Conservation (phyloP, 2,888 invertebrate species). For the Automeris io region DNA sequence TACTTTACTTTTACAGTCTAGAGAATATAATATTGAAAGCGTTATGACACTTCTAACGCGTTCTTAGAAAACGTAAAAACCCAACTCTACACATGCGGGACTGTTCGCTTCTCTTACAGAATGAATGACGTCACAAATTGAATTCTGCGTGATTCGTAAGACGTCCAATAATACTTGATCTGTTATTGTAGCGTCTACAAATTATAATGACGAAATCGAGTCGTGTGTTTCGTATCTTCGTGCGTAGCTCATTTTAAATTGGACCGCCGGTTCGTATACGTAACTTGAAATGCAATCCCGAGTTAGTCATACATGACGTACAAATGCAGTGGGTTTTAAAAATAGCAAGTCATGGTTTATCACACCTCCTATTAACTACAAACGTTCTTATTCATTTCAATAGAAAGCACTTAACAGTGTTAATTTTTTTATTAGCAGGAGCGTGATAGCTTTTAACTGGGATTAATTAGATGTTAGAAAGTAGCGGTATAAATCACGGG, state of each 20-base stretch:
- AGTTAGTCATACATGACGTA: conserved; percentile 18
- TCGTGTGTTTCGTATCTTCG: neutral
- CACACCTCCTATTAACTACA: neutral
- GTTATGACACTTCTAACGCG: conserved; percentile 18
- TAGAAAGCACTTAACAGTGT: no score
- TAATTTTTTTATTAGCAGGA: neutral
- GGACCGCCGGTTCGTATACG: neutral
- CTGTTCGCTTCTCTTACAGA: conserved; percentile 15
- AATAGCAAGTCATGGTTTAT: conserved; percentile 19
- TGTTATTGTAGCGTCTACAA: neutral
- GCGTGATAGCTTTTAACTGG: neutral
- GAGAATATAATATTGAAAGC: no score
- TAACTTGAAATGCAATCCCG: neutral
- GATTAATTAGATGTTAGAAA: neutral
- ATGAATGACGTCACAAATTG: conserved; percentile 23
- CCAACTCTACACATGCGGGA: conserved; percentile 21
- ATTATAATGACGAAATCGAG: neutral
- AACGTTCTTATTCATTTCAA: neutral
- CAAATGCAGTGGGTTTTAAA: conserved; percentile 11
- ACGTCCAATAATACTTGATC: conserved; percentile 20
- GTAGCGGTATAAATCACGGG: neutral
- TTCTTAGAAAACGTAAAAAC: conserved; percentile 30
- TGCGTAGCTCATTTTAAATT: neutral
- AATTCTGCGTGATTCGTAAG: conserved; percentile 9
- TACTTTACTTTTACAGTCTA: no score